Evolutionary conservation across 2,113 vertebrate species (phyloP), one percentile per base, ranked within the genome.

Genomic region (Porphyrio hochstetteri): DNA sequence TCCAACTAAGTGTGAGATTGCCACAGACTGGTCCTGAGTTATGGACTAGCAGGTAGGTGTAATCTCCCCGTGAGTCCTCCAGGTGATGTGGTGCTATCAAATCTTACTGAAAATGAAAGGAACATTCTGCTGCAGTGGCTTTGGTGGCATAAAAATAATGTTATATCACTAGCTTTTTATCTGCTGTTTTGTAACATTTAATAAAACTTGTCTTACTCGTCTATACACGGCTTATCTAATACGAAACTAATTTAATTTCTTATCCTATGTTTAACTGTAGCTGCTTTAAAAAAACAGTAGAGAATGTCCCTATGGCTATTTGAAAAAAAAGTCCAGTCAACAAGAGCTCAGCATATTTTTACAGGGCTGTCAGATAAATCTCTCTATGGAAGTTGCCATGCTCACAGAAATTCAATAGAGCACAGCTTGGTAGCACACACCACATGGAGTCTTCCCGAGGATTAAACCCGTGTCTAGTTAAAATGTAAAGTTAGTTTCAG

Each of bases 391-490:
- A 96, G 82, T 96, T 97, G 93, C 81, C 86, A 67, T 80, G 93
- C 68, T 96, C 86, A 97, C 65, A 77, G 91, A 95, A 90, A 92
- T 96, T 96, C 92, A 97, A 96, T 92, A 85, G 65, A 94, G 63
- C 92, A 93, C 64, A 97, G 93, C 91, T 96, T 90, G 85, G 93
- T 82, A 95, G 88, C 72, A 76, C 31, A 78, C 33, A 75, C 71
- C 92, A 95, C 80, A 82, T n/a, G 53, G 93, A 97, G 84, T 63
- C 80, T 95, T 97, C 93, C 71, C 10, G 17, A 92, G 59, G 95
- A 97, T 97, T 98, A 96, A 97, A 91, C 59, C 79, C 70, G 53
- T 55, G 55, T 82, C 89, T 71, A 93, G 61, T 95, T 95, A 97
- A 90, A 96, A 97, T 82, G 59, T 70, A 95, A 92, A 91, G 44